Percentiles rank a stretch among this genome's conserved stretches.
phyloP scores from a whole-genome alignment of 1,140 invertebrate species.

The Semibalanus balanoides region DNA sequence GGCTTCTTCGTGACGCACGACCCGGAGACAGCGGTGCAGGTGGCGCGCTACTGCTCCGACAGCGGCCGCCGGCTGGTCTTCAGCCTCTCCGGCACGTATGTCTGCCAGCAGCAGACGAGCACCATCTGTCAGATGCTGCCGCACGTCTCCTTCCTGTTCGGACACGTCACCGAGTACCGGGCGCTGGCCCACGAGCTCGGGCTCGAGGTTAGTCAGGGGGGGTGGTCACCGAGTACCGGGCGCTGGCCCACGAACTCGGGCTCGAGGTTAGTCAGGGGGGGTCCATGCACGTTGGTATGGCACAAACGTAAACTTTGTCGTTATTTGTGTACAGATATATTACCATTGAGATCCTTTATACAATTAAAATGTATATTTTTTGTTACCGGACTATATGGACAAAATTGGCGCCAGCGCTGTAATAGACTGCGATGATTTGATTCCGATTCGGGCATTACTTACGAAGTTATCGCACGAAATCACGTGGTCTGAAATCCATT shows the following conservation, averaged over 20 bases:
- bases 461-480: too few relatives aligned
- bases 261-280: not conserved
- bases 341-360: too few relatives aligned
- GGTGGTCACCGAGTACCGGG: slow-evolving; percentile 41
- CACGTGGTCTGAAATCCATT: too few relatives aligned
- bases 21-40: slow-evolving; percentile 40
- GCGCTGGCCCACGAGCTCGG: slow-evolving; percentile 28
- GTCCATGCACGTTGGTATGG: too few relatives aligned
- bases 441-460: too few relatives aligned
- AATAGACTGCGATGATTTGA: too few relatives aligned
- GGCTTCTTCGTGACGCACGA: slow-evolving; percentile 46
- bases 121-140: slow-evolving; percentile 39
- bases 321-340: too few relatives aligned
- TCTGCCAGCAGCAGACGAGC: slow-evolving; percentile 43
- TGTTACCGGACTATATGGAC: too few relatives aligned
- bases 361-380: too few relatives aligned
- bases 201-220: not conserved
- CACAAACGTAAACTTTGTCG: too few relatives aligned
- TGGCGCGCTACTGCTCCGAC: slow-evolving; percentile 39
- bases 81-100: slow-evolving; percentile 57
- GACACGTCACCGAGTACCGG: slow-evolving; percentile 51
- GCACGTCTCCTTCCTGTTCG: slow-evolving; percentile 55
- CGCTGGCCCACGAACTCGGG: slow-evolving; percentile 27
- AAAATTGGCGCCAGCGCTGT: too few relatives aligned
- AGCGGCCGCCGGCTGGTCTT: slow-evolving; percentile 45